Percentiles rank a stretch among this genome's conserved stretches.
These are phyloP conservation scores for Hydrochoerus hydrochaeris DNA, from an alignment of 2,113 vertebrate genomes.

Conservation along the genomic window DNA sequence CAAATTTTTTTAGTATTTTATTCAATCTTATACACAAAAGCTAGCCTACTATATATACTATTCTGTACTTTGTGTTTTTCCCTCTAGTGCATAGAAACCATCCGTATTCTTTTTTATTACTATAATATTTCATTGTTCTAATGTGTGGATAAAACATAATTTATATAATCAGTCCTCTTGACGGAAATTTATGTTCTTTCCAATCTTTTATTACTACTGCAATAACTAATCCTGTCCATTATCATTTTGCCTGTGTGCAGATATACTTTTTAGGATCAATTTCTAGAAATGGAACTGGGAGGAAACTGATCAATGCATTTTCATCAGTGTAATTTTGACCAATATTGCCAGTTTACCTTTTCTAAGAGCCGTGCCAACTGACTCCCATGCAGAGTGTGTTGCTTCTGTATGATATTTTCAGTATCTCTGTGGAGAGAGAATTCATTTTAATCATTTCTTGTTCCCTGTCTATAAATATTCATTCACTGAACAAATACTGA, in stretches of 20 bases:
- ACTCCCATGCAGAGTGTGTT: not conserved
- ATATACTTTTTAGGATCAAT: not conserved
- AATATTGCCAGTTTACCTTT: not conserved
- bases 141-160: not conserved
- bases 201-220: not conserved
- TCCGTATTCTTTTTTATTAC: not conserved
- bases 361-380: not conserved
- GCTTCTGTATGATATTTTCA: not conserved
- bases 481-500: not conserved
- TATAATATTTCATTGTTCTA: not conserved
- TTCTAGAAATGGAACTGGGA: not conserved
- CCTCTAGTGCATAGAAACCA: not conserved
- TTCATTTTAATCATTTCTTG: not conserved
- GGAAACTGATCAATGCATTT: not conserved
- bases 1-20: not conserved
- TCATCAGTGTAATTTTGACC: not conserved
- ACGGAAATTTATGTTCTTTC: not conserved
- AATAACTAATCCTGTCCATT: not conserved
- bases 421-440: not conserved
- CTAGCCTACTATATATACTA: not conserved
- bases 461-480: constrained; percentile 27
- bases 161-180: not conserved
- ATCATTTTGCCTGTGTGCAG: not conserved
- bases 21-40: not conserved
- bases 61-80: not conserved